Evolutionary conservation across 1,140 invertebrate species (phyloP).

Genomic region (Choristoneura fumiferana): DNA sequence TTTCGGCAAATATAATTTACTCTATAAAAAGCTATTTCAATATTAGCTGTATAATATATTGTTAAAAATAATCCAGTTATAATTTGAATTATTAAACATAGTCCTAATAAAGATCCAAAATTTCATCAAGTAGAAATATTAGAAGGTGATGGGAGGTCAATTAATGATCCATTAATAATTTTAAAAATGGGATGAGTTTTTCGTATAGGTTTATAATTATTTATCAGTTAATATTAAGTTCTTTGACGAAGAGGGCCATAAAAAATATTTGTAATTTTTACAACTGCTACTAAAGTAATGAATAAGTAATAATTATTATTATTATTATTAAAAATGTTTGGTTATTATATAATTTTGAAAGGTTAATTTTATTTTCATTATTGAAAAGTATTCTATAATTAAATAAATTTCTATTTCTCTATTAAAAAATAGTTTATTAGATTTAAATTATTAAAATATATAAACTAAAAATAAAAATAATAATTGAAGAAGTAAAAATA

Average conservation of each 20-base stretch:
- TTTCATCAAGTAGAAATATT: slow-evolving; percentile 78
- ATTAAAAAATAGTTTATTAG: slow-evolving; percentile 38
- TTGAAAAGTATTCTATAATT: slow-evolving; percentile 39
- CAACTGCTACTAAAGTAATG: slow-evolving; percentile 69
- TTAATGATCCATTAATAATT: slow-evolving; percentile 77
- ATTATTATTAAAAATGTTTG: slow-evolving; percentile 62
- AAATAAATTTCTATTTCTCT: slow-evolving; percentile 39
- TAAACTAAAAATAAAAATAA: slow-evolving; percentile 34
- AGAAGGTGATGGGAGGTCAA: slow-evolving; percentile 78
- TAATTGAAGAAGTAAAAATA: slow-evolving; percentile 30
- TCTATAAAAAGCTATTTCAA: slow-evolving; percentile 79
- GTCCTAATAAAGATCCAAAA: slow-evolving; percentile 79
- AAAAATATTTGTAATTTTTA: slow-evolving; percentile 70
- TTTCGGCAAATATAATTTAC: slow-evolving; percentile 72
- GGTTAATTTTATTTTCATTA: slow-evolving; percentile 53
- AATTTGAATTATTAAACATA: slow-evolving; percentile 81
- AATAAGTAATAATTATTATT: slow-evolving; percentile 77
- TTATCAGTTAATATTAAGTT: slow-evolving; percentile 37
- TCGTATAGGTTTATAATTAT: slow-evolving; percentile 68
- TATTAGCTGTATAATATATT: slow-evolving; percentile 80
- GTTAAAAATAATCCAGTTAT: slow-evolving; percentile 80
- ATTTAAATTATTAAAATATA: slow-evolving; percentile 40
- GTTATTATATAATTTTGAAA: slow-evolving; percentile 71
- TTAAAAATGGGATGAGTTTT: slow-evolving; percentile 66
- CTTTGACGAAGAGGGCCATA: slow-evolving; percentile 35